A percentile compares a stretch with the other conserved stretches of the same genome.
Conservation (phyloP, 1,140 invertebrate species). For the Anadara kagoshimensis region DNA sequence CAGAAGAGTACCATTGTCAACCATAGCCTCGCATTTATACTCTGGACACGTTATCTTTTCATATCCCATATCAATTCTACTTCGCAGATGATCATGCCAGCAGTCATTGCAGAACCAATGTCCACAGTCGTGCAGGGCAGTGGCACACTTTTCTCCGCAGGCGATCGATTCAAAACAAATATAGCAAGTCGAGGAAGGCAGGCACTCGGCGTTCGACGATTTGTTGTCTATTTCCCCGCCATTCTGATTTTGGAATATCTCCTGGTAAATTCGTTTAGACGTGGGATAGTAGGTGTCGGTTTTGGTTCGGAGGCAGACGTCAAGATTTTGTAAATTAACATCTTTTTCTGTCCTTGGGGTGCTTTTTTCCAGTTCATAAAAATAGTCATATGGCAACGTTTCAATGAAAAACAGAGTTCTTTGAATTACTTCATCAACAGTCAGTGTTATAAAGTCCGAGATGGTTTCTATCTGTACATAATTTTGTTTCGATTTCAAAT, state of each 20-base stretch:
- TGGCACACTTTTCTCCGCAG: conserved; percentile 16
- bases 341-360: not conserved
- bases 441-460: conserved; percentile 1
- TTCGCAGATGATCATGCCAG: conserved; percentile 49
- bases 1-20: conserved; percentile 44
- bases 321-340: conserved; percentile 14
- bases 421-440: conserved; percentile 8
- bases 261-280: not conserved
- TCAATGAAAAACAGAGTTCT: conserved; percentile 5
- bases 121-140: conserved; percentile 49
- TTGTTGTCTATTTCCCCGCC: not conserved
- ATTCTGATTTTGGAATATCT: not conserved
- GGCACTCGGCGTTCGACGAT: not conserved
- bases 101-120: conserved; percentile 61
- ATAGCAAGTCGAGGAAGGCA: conserved; percentile 42
- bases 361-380: conserved; percentile 1
- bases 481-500: conserved; percentile 10
- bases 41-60: conserved; percentile 45
- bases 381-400: not conserved
- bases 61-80: conserved; percentile 19
- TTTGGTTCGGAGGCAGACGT: not conserved
- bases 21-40: conserved; percentile 42
- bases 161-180: conserved; percentile 39
- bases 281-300: not conserved
- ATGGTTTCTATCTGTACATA: conserved; percentile 1